Evolutionary conservation across 2,797 vertebrate species (phyloP).

Genomic region (Coregonus ussuriensis): DNA sequence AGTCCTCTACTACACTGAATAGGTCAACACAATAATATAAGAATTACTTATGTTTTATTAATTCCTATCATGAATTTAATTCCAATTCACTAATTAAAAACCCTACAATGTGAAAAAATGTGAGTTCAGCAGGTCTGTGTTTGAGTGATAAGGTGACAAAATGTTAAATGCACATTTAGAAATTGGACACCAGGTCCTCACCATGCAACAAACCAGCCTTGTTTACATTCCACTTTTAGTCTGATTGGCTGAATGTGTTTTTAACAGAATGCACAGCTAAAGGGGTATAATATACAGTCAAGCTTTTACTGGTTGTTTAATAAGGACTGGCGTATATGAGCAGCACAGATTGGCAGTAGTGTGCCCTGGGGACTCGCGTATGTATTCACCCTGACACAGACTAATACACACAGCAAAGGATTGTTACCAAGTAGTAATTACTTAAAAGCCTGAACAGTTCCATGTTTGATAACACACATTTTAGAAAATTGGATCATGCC

Average conservation of each 20-base stretch:
- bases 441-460: neutral
- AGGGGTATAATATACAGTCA: constrained; percentile 56
- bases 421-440: neutral
- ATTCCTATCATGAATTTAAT: too few relatives aligned
- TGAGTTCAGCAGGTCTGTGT: constrained; percentile 50
- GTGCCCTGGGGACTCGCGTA: constrained; percentile 8
- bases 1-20: too few relatives aligned
- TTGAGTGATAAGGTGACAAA: constrained; percentile 47
- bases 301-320: constrained; percentile 55
- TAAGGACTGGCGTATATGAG: constrained; percentile 55
- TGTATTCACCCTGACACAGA: neutral
- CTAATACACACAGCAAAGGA: neutral
- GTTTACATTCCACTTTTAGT: constrained; percentile 37
- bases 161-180: constrained; percentile 43
- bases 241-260: constrained; percentile 46
- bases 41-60: too few relatives aligned
- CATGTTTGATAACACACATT: neutral
- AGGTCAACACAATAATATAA: too few relatives aligned
- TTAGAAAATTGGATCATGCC: neutral
- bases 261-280: constrained; percentile 45
- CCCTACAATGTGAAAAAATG: constrained; percentile 19
- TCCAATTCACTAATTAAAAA: too few relatives aligned
- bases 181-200: constrained; percentile 43
- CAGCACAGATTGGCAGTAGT: constrained; percentile 46
- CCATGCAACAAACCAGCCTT: constrained; percentile 10